Conservation (phyloP, 2,113 vertebrate species). For the Ciconia stormi region DNA sequence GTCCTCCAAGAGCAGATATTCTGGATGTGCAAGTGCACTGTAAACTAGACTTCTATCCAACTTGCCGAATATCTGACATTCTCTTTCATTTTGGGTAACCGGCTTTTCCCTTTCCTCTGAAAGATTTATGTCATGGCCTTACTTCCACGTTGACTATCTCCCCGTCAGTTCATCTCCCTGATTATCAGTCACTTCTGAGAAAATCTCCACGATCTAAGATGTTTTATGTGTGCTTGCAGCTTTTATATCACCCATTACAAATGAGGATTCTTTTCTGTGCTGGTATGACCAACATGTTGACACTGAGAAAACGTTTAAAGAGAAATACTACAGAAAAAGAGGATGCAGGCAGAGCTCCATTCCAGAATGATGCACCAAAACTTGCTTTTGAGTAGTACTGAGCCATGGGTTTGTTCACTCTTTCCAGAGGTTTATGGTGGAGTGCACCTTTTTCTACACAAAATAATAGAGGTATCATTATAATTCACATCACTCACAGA, state of each 20-base stretch:
- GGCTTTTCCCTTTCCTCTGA: not conserved
- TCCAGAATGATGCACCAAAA: not conserved
- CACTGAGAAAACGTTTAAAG: not conserved
- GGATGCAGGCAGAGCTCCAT: not conserved
- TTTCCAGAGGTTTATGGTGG: not conserved
- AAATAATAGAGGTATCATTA: not conserved
- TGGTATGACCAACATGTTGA: not conserved
- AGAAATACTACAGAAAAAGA: not conserved
- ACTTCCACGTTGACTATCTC: not conserved
- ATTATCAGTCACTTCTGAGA: not conserved
- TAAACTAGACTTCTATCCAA: not conserved
- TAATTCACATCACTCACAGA: not conserved
- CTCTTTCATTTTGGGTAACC: not conserved
- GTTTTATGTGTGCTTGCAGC: not conserved
- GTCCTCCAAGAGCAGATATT: not conserved
- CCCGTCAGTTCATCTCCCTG: not conserved
- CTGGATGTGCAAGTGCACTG: not conserved
- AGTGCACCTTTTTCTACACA: not conserved
- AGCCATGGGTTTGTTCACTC: not conserved
- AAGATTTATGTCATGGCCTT: not conserved
- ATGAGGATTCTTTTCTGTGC: not conserved
- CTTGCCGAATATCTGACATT: not conserved
- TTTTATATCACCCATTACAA: not conserved
- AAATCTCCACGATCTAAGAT: not conserved
- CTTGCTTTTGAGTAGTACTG: not conserved